Base-by-base conservation (phyloP, 1,140 invertebrate species). In the Andrena cerasifolii region DNA sequence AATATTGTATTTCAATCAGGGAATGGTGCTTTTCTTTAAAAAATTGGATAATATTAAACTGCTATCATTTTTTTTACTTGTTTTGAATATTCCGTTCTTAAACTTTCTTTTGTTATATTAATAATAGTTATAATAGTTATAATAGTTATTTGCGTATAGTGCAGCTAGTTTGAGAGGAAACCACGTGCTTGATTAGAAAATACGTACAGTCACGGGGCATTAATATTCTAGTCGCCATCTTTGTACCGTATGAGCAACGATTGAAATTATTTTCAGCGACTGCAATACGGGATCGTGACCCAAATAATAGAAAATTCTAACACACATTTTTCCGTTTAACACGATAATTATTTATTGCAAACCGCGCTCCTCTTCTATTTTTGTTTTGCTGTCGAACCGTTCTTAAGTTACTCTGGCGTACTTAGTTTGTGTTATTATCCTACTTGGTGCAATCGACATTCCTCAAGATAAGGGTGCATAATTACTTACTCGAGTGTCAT, bases 181-280 rank as follows among this genome's bases (percentile, higher is more conserved):
- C 1, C 1, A 31, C 26, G 1, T 21, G 56, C 18, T 49, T 36
- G n/a, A 28, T 63, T 76, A 70, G 58, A 56, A 63, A 33, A 49
- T 26, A n/a, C n/a, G 31, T 18, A 21, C 14, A 8, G n/a, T 47
- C 33, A 43, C 6, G 31, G 10, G 8, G 18, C 47, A 80, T 80
- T 70, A 28, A 51, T 59, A 80, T 80, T 76, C 74, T n/a, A 8
- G 31, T 77, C 73, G 56, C 4, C 36, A 49, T 58, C 12, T 45
- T 67, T 54, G 31, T 77, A 80, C 78, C 78, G 78, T 79, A 77
- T 63, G 63, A 47, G 16, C n/a, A 59, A 49, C 61, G 79, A 78
- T 80, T 62, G 62, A 63, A 58, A 80, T 78, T 51, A 71, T 78
- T 70, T 80, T 51, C 67, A 76, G 43, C 16, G 26, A 47, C 16